Conservation (phyloP, 2,888 invertebrate species). For the Cerastoderma edule region DNA sequence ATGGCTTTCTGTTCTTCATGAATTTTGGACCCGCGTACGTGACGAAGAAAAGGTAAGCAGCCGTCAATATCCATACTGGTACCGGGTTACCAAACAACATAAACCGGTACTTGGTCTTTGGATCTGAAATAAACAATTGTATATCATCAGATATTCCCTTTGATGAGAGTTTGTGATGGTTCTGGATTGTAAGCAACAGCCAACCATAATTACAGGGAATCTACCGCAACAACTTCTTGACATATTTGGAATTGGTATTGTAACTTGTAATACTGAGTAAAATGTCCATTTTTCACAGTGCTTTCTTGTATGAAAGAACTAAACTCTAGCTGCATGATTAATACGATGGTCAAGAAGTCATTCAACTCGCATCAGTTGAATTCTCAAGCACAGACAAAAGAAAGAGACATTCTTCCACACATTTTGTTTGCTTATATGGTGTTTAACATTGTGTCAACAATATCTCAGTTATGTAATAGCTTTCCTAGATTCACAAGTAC, state of each 20-base stretch:
- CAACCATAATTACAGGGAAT: neutral
- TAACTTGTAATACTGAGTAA: neutral
- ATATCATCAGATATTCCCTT: neutral
- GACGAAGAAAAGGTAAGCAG: slow-evolving; percentile 85
- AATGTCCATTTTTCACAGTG: neutral
- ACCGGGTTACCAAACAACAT: slow-evolving; percentile 78
- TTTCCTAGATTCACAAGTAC: too few relatives aligned
- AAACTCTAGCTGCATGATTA: too few relatives aligned
- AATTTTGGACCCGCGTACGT: slow-evolving; percentile 90
- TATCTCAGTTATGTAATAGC: too few relatives aligned
- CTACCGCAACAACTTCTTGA: too few relatives aligned
- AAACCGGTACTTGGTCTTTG: slow-evolving; percentile 80
- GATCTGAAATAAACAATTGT: slow-evolving; percentile 71
- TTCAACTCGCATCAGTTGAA: too few relatives aligned
- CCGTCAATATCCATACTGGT: slow-evolving; percentile 79
- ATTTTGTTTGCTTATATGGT: too few relatives aligned
- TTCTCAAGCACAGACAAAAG: too few relatives aligned
- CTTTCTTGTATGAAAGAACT: neutral
- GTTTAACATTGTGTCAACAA: too few relatives aligned
- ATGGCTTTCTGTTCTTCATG: slow-evolving; percentile 91
- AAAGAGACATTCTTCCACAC: too few relatives aligned
- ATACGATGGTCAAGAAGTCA: too few relatives aligned
- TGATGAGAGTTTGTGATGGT: neutral
- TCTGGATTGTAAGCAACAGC: neutral
- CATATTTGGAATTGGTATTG: too few relatives aligned